These are phyloP conservation scores for Ochropacha duplaris DNA, from an alignment of 2,888 invertebrate genomes.

Conservation along the genomic window DNA sequence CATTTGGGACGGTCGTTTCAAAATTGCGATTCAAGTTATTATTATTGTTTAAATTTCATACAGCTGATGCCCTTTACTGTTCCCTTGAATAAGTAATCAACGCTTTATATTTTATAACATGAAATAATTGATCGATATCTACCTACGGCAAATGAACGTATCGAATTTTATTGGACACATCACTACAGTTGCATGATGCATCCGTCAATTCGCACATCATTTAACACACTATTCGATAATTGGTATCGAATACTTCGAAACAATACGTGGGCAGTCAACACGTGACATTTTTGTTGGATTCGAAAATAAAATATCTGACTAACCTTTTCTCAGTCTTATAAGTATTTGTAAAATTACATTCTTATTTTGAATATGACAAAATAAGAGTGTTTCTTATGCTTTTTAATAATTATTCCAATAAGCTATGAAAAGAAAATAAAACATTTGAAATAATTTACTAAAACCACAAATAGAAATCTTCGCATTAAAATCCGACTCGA, in stretches of 20 bases:
- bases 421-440: too few relatives aligned
- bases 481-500: conserved; percentile 14
- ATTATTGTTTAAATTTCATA: too few relatives aligned
- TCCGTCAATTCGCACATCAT: conserved; percentile 70
- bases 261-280: conserved; percentile 7
- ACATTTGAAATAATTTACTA: too few relatives aligned
- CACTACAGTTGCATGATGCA: conserved; percentile 25
- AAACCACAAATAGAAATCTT: too few relatives aligned
- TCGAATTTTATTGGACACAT: not conserved
- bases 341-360: not conserved
- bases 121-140: too few relatives aligned
- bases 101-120: too few relatives aligned
- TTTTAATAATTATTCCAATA: too few relatives aligned
- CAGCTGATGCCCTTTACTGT: too few relatives aligned
- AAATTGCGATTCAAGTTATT: too few relatives aligned
- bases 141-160: not conserved
- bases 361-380: not conserved
- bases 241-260: conserved; percentile 59
- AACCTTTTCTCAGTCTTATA: not conserved
- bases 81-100: too few relatives aligned
- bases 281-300: not conserved
- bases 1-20: too few relatives aligned
- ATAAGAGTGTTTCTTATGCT: not conserved
- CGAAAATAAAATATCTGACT: not conserved
- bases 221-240: conserved; percentile 63